Conservation (phyloP, 2,888 invertebrate genomes). For the Ferrisia virgata region DNA sequence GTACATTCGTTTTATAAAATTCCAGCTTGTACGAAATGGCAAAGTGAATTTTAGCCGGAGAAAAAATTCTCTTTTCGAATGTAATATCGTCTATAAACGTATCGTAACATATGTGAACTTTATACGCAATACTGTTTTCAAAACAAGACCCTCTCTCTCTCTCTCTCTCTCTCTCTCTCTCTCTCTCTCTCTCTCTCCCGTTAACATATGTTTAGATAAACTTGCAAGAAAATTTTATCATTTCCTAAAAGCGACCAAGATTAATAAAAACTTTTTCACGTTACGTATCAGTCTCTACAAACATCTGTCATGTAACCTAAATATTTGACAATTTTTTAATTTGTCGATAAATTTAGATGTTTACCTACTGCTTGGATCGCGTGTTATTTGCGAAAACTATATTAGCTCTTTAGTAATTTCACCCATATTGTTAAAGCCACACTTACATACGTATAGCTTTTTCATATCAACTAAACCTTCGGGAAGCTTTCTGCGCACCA, state of each 20-base stretch:
- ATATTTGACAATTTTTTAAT: constrained; percentile 16
- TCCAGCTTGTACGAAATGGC: neutral
- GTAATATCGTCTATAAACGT: neutral
- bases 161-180: neutral
- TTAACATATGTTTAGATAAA: constrained; percentile 18
- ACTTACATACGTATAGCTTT: too few species aligned
- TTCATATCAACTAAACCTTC: too few species aligned
- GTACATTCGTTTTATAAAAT: neutral
- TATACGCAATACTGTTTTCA: constrained; percentile 9
- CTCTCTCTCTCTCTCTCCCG: too few species aligned
- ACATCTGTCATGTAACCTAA: constrained; percentile 2
- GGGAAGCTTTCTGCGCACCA: too few species aligned
- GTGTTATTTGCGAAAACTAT: neutral
- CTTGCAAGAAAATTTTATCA: neutral
- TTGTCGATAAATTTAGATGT: neutral
- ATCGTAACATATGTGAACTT: constrained; percentile 12
- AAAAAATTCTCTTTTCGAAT: neutral
- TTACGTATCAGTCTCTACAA: neutral
- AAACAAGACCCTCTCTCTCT: neutral
- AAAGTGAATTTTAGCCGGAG: neutral
- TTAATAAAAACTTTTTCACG: constrained; percentile 1
- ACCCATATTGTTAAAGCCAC: too few species aligned
- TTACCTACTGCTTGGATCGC: neutral
- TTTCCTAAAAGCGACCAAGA: constrained; percentile 5
- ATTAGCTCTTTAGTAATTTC: neutral